A percentile compares a stretch with the other conserved stretches of the same genome.
Conservation (phyloP, 2,888 invertebrate species). For the Limnephilus auricula region DNA sequence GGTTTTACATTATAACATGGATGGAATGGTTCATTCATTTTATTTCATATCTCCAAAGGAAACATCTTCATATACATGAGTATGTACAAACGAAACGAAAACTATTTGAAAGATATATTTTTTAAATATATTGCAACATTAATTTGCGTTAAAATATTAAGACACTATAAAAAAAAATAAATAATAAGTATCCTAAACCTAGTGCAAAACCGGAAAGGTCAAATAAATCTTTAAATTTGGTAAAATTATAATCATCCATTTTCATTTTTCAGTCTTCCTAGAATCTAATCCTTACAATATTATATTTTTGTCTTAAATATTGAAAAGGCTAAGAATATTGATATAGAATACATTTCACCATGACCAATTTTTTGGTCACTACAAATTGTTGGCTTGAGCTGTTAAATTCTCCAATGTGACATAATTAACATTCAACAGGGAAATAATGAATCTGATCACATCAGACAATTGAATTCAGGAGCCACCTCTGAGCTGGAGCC, state of each 20-base stretch:
- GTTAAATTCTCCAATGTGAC: not conserved
- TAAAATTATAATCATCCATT: constrained; percentile 18
- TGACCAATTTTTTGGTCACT: not conserved
- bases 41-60: constrained; percentile 29
- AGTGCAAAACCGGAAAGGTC: constrained; percentile 19
- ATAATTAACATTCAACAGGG: not conserved
- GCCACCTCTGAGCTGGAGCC: no score
- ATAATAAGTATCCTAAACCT: constrained; percentile 44
- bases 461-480: no score
- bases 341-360: not conserved
- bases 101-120: constrained; percentile 4
- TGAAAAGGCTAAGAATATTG: not conserved
- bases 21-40: constrained; percentile 52
- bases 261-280: constrained; percentile 12
- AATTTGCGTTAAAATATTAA: not conserved
- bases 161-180: constrained; percentile 44
- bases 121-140: not conserved
- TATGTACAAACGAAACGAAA: constrained; percentile 43
- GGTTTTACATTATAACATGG: constrained; percentile 45
- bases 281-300: not conserved
- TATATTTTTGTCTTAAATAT: not conserved
- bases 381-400: not conserved
- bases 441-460: not conserved
- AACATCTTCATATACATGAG: constrained; percentile 31
- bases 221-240: constrained; percentile 11